phyloP scores from a whole-genome alignment of 2,113 vertebrate species.

The Gavia stellata region DNA sequence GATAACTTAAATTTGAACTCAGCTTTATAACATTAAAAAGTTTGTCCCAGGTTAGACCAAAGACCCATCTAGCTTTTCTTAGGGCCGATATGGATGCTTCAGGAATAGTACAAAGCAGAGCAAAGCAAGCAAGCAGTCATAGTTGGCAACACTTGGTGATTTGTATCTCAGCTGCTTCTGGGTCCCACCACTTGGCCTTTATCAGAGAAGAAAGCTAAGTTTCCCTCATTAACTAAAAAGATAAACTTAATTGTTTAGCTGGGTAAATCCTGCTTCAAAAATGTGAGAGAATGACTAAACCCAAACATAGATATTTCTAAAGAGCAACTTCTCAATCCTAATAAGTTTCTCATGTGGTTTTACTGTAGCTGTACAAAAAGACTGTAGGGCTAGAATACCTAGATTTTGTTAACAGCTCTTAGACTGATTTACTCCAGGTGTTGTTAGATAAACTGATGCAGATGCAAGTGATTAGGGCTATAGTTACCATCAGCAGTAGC shows the following conservation, averaged over 20 bases:
- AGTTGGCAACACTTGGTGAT: background rate
- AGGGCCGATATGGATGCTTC: background rate
- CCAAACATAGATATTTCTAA: background rate
- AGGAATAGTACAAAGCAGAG: background rate
- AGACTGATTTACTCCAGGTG: background rate
- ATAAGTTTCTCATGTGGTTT: background rate
- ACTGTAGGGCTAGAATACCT: background rate
- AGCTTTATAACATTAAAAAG: background rate
- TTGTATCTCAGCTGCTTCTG: background rate
- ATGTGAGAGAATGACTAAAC: background rate
- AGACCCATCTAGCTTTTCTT: background rate
- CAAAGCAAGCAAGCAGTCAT: background rate
- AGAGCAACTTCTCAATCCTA: background rate
- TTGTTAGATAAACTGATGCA: background rate
- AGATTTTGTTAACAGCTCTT: background rate
- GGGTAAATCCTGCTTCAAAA: background rate
- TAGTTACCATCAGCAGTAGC: background rate
- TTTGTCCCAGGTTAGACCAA: background rate
- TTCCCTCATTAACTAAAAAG: background rate
- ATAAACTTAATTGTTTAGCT: background rate
- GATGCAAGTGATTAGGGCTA: background rate
- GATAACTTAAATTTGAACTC: background rate
- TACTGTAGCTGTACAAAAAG: background rate
- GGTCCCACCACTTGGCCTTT: background rate
- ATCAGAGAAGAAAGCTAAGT: background rate